A percentile compares a stretch with the other conserved stretches of the same genome.
Conservation (phyloP, 2,888 invertebrate genomes). For the Seladonia tumulorum region DNA sequence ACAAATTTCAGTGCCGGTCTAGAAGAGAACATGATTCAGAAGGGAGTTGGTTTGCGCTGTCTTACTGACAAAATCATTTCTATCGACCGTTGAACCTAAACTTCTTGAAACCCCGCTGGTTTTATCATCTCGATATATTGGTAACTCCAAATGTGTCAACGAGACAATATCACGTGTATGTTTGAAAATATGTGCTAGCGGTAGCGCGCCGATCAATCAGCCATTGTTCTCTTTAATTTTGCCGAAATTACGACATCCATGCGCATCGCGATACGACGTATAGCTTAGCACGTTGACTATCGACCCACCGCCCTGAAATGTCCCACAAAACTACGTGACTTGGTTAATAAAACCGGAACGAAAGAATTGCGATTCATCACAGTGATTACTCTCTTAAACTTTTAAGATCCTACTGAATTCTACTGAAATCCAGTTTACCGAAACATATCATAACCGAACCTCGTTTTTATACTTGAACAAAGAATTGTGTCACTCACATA, state of each 20-base stretch:
- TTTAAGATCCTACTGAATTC: neutral
- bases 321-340: neutral
- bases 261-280: neutral
- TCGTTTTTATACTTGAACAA: neutral
- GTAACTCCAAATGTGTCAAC: neutral
- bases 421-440: neutral
- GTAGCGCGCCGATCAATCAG: neutral
- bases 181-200: neutral
- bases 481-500: neutral
- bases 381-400: neutral
- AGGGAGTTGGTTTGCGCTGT: neutral
- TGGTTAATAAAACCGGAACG: conserved; percentile 3
- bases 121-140: neutral
- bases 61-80: conserved; percentile 1
- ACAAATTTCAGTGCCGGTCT: neutral
- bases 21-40: neutral
- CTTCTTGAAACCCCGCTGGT: neutral
- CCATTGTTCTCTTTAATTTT: neutral
- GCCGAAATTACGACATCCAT: neutral
- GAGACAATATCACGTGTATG: neutral
- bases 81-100: neutral
- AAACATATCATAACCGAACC: neutral
- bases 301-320: neutral
- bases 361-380: neutral
- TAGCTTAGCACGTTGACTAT: conserved; percentile 14